Percentiles rank a stretch among this genome's conserved stretches.
Evolutionary conservation across 1,140 invertebrate genomes (phyloP).

Genomic region (Bombus confusus): DNA sequence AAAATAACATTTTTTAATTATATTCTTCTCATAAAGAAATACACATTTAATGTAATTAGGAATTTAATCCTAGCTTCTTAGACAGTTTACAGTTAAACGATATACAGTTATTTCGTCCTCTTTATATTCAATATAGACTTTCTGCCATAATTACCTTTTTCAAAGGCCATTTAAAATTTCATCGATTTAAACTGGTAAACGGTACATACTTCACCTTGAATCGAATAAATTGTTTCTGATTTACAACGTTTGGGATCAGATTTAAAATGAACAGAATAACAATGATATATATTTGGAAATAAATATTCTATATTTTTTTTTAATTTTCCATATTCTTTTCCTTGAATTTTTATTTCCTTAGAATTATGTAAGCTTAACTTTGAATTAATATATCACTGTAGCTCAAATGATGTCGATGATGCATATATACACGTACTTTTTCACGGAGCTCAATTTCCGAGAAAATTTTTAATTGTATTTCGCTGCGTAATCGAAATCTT

Average conservation of each 20-base stretch:
- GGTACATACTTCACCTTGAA: background rate
- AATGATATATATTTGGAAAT: background rate
- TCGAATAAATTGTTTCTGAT: background rate
- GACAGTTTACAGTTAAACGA: conserved; percentile 50
- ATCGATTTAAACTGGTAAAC: background rate
- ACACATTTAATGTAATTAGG: conserved; percentile 19
- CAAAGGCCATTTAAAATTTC: conserved; percentile 4
- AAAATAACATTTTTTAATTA: background rate
- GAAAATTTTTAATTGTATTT: background rate
- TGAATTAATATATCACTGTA: background rate
- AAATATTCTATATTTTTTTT: background rate
- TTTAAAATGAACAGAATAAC: background rate
- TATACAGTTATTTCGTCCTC: conserved; percentile 50
- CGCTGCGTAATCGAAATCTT: background rate
- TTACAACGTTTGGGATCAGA: background rate
- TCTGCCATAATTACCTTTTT: conserved; percentile 39
- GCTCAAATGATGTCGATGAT: background rate
- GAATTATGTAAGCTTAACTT: background rate
- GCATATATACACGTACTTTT: background rate
- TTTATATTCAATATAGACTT: conserved; percentile 36
- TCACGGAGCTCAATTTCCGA: background rate
- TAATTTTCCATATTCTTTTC: background rate
- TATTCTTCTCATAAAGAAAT: background rate
- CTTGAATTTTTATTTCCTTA: background rate
- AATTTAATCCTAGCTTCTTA: conserved; percentile 31